These are phyloP conservation scores for Charadrius vociferus DNA, from an alignment of 2,113 vertebrate genomes.

Conservation along the genomic window DNA sequence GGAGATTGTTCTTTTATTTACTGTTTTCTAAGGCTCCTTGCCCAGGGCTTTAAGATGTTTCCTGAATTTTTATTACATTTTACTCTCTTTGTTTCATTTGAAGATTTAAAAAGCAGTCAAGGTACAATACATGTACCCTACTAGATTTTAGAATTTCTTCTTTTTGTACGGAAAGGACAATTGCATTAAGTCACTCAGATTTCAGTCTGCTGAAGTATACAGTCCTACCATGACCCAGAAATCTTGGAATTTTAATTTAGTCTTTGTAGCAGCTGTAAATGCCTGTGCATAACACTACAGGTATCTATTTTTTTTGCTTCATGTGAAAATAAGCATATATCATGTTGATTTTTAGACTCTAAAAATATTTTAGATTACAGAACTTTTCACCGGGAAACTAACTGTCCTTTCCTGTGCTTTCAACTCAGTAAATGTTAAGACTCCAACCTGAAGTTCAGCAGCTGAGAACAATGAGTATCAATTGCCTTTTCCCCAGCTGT, in stretches of 20 bases:
- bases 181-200: constrained; percentile 49
- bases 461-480: neutral
- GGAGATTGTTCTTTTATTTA: constrained; percentile 41
- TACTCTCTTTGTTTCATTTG: constrained; percentile 47
- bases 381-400: neutral
- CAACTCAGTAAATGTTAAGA: neutral
- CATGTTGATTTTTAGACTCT: neutral
- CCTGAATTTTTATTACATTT: constrained; percentile 69
- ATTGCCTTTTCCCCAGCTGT: neutral
- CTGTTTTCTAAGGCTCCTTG: constrained; percentile 46
- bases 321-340: neutral
- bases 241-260: constrained; percentile 7
- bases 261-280: constrained; percentile 44
- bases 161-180: constrained; percentile 26
- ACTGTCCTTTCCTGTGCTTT: neutral
- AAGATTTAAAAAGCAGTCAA: constrained; percentile 39
- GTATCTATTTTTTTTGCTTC: neutral
- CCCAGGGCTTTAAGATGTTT: constrained; percentile 37
- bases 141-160: constrained; percentile 44
- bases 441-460: neutral
- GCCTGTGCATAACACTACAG: neutral
- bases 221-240: constrained; percentile 50
- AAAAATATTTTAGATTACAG: neutral
- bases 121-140: constrained; percentile 2
- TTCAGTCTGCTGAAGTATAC: constrained; percentile 31